Conservation (phyloP, 2,797 vertebrate species). For the Eulemur rubriventer region DNA sequence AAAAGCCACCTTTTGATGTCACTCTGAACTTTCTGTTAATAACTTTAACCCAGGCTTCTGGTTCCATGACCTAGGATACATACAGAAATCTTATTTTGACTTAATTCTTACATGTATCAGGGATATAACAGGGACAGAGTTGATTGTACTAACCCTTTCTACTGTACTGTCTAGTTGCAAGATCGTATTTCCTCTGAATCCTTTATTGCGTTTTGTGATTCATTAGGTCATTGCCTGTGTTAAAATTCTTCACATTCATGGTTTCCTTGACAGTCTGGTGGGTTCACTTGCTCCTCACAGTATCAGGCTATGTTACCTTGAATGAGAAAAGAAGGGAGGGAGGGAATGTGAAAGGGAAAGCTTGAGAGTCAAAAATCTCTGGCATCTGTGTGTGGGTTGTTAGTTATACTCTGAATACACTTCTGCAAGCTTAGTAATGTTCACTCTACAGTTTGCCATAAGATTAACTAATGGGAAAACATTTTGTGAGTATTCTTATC, state of each 20-base stretch:
- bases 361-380: background rate
- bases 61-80: background rate
- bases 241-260: background rate
- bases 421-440: background rate
- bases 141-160: background rate
- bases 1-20: background rate
- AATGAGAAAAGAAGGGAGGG: rapidly evolving
- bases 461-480: background rate
- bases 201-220: background rate
- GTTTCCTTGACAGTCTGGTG: background rate
- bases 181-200: background rate
- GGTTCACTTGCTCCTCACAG: background rate
- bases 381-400: background rate
- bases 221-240: background rate
- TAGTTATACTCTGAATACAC: background rate
- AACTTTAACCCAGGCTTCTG: background rate
- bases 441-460: background rate
- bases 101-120: background rate
- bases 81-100: background rate
- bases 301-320: background rate
- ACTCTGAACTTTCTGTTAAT: background rate
- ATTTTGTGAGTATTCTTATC: background rate
- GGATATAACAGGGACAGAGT: background rate
- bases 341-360: background rate
- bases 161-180: background rate